These are phyloP conservation scores for Macaria notata DNA, from an alignment of 2,888 invertebrate genomes.

Conservation along the genomic window DNA sequence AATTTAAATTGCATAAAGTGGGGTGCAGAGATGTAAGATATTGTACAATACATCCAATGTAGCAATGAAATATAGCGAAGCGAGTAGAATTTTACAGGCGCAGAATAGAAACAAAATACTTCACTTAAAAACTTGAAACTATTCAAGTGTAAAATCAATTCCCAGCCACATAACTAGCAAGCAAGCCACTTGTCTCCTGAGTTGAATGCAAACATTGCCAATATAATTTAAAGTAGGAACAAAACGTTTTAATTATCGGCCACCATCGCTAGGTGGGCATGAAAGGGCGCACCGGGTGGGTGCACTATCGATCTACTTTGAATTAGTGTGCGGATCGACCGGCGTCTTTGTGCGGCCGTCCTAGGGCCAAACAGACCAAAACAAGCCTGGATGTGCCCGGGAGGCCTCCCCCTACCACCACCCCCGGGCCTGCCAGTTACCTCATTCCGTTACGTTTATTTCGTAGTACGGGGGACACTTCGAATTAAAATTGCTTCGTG, in stretches of 20 bases:
- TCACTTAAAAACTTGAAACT: too few species aligned
- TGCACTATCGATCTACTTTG: constrained; percentile 81
- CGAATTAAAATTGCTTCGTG: constrained; percentile 43
- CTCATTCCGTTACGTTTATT: constrained; percentile 56
- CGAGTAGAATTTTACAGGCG: too few species aligned
- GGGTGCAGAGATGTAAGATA: too few species aligned
- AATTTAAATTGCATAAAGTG: too few species aligned
- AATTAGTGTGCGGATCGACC: constrained; percentile 81
- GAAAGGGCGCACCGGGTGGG: constrained; percentile 72
- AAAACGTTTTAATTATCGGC: constrained; percentile 69
- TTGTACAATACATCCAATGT: too few species aligned
- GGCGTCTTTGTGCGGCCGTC: constrained; percentile 79
- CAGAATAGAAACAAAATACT: too few species aligned
- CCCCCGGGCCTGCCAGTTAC: constrained; percentile 55
- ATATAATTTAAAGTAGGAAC: constrained; percentile 26
- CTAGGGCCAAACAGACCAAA: constrained; percentile 82
- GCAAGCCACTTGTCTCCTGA: too few species aligned
- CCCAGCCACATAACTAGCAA: too few species aligned
- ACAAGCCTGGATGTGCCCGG: constrained; percentile 53
- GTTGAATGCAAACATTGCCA: neutral
- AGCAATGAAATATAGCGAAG: too few species aligned
- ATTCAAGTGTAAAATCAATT: too few species aligned
- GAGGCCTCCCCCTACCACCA: constrained; percentile 43
- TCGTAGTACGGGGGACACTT: constrained; percentile 53
- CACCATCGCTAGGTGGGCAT: constrained; percentile 62